Percentiles rank a stretch among this genome's conserved stretches.
phyloP scores from a whole-genome alignment of 2,888 invertebrate genomes.

The Sminthurides aquaticus region DNA sequence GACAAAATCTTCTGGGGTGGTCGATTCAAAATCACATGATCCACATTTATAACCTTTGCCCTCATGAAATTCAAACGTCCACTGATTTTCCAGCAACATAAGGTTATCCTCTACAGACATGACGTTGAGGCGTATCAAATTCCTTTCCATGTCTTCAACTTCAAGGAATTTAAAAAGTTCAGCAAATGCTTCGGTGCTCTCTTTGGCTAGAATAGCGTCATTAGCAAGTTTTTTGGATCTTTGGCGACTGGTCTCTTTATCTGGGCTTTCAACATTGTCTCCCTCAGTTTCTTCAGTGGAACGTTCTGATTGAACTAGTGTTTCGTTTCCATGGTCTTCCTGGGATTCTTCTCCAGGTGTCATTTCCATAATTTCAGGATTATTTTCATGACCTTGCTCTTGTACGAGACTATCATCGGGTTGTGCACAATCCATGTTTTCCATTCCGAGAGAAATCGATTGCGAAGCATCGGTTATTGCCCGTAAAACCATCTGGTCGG shows the following conservation, averaged over 20 bases:
- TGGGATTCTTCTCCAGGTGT: background rate
- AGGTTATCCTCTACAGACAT: background rate
- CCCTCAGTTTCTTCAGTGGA: background rate
- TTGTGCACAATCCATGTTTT: background rate
- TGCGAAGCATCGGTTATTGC: background rate
- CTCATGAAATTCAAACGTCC: background rate
- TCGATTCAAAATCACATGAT: background rate
- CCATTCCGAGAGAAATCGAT: background rate
- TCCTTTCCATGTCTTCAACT: background rate
- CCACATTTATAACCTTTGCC: background rate
- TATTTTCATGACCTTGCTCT: background rate
- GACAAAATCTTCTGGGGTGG: background rate
- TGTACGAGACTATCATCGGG: background rate
- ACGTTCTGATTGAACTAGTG: background rate
- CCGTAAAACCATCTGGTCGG: background rate
- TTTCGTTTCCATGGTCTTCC: background rate
- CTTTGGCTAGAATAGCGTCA: background rate
- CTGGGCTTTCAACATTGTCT: background rate
- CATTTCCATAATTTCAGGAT: background rate
- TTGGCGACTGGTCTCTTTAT: background rate
- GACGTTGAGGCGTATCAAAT: background rate
- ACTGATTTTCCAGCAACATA: conserved; percentile 2
- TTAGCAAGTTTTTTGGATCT: background rate
- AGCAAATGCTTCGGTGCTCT: background rate
- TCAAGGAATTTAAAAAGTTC: background rate